Percentiles rank a stretch among this genome's conserved stretches.
phyloP scores from a whole-genome alignment of 1,140 invertebrate species.

The Nephotettix cincticeps region DNA sequence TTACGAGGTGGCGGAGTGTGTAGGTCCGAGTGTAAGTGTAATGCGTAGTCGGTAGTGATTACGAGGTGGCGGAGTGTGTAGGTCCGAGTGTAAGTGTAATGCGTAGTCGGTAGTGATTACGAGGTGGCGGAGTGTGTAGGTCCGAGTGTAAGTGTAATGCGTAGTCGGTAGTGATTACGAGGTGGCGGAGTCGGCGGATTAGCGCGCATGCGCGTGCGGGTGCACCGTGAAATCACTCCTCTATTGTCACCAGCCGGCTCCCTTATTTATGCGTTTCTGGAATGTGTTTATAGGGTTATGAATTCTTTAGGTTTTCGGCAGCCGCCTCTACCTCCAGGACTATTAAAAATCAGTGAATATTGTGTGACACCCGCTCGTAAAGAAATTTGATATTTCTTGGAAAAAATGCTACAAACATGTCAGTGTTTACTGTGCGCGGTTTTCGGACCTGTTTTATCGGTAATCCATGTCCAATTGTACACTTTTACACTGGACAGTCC shows the following conservation, averaged over 20 bases:
- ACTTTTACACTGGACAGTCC: not conserved
- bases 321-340: not conserved
- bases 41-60: too few species aligned
- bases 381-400: conserved; percentile 17
- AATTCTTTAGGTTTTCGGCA: conserved; percentile 20
- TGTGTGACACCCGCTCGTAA: conserved; percentile 22
- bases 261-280: conserved; percentile 16
- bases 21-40: too few species aligned
- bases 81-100: too few species aligned
- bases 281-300: conserved; percentile 28
- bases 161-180: not conserved
- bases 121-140: too few species aligned
- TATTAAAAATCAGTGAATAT: conserved; percentile 28
- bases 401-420: conserved; percentile 20
- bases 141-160: too few species aligned
- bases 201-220: conserved; percentile 9
- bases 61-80: too few species aligned
- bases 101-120: too few species aligned
- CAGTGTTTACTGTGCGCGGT: not conserved
- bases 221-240: conserved; percentile 19
- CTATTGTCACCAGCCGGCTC: conserved; percentile 1
- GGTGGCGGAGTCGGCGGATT: conserved; percentile 17
- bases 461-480: conserved; percentile 14
- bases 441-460: not conserved
- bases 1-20: too few species aligned